phyloP scores from a whole-genome alignment of 1,140 invertebrate species.

The Heliconius melpomene region DNA sequence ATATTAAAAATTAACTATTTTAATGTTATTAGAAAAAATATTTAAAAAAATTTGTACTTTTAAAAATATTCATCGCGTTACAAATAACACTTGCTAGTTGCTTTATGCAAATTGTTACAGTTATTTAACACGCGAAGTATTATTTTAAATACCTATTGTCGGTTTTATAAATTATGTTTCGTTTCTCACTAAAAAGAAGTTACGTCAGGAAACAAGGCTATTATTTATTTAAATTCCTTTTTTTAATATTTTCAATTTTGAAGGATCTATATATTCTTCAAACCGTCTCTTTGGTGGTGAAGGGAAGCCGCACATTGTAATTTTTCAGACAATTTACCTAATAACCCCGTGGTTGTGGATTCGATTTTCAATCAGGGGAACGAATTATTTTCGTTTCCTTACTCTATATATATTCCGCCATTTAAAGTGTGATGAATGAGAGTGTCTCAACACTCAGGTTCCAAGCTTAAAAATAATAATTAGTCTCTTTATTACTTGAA shows the following conservation, averaged over 20 bases:
- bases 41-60: background rate
- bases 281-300: too few relatives aligned
- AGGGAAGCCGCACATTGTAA: too few relatives aligned
- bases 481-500: too few relatives aligned
- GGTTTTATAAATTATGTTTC: background rate
- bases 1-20: background rate
- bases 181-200: background rate
- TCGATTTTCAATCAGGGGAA: too few relatives aligned
- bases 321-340: too few relatives aligned
- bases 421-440: too few relatives aligned
- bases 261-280: too few relatives aligned
- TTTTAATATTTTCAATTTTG: background rate
- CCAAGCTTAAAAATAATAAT: too few relatives aligned
- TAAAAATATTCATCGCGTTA: background rate
- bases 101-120: background rate
- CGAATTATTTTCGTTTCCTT: too few relatives aligned
- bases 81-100: background rate
- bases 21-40: background rate
- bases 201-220: background rate
- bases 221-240: background rate
- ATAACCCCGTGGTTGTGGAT: too few relatives aligned
- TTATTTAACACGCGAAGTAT: constrained; percentile 2
- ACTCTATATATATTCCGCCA: too few relatives aligned
- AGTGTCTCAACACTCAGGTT: too few relatives aligned
- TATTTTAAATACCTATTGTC: background rate